Base-by-base conservation (phyloP, 2,113 vertebrate species). In the Marmota monax region DNA sequence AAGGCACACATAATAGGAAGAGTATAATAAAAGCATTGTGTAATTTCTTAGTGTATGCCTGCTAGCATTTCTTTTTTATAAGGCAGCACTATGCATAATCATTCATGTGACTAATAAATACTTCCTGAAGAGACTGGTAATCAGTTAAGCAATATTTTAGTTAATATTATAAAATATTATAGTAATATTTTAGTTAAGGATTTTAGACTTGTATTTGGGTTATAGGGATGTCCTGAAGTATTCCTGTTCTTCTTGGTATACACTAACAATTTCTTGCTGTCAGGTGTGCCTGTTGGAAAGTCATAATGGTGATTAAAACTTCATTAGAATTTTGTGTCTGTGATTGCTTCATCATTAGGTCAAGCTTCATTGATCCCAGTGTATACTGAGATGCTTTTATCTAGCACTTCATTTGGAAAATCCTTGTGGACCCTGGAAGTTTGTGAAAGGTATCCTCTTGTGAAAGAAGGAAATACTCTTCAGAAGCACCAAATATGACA, bases 391-490 rank as follows among this genome's bases (percentile, higher is more conserved):
- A 86, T 56, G 39, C 17, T 86, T 95, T 95, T 80, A 84, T 84
- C n/a, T 74, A 58, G 34, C 20, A 45, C 20, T 18, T 83, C 82
- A 72, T 79, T 96, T 96, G 80, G 95, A 70, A 70, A 88, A 72
- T 94, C 61, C 53, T 29, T 39, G 16, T 80, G 29, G 22, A 61
- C 18, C 5, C 10, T n/a, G 23, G 1, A 63, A 90, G 34, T 94
- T 85, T 69, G 32, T 63, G 90, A 88, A 90, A 82, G 25, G 0
- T 7, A 56, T 86, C 67, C 61, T 88, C 48, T 90, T 78, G 45
- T 88, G 82, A 39, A 76, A 92, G 72, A 96, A 90, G 32, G 65
- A 96, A 90, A 74, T 87, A 5, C n/a, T 97, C 6, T 94, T 51
- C 34, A 74, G 72, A 95, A 90, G 63, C 11, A 94, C 37, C 58